phyloP scores from a whole-genome alignment of 2,113 vertebrate genomes.

The Neogobius melanostomus region DNA sequence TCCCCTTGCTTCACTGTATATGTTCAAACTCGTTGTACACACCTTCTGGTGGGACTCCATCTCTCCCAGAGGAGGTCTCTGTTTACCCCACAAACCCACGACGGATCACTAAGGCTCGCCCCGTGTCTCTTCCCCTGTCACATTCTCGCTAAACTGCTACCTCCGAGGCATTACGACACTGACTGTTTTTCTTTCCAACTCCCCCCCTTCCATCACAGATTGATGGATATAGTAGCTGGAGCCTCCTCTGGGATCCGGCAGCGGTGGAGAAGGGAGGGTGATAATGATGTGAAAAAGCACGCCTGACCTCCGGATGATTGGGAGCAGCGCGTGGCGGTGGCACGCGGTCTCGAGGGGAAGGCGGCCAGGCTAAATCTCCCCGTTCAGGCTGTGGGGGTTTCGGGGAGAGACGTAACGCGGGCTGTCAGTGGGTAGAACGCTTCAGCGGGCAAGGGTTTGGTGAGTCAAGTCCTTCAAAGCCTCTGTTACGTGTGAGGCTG shows the following conservation, averaged over 20 bases:
- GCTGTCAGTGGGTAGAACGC: constrained; percentile 33
- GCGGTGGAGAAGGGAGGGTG: constrained; percentile 30
- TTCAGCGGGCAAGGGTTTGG: constrained; percentile 4
- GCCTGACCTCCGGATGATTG: constrained; percentile 57
- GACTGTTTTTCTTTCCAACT: neutral
- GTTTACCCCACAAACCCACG: constrained; percentile 13
- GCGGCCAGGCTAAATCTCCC: constrained; percentile 32
- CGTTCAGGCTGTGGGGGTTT: constrained; percentile 13
- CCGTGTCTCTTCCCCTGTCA: constrained; percentile 27
- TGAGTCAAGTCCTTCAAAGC: neutral
- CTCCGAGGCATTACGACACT: constrained; percentile 11
- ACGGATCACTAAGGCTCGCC: constrained; percentile 28
- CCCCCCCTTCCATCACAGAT: constrained; percentile 1
- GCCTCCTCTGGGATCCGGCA: constrained; percentile 23
- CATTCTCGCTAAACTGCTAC: constrained; percentile 35
- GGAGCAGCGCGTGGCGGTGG: constrained; percentile 25
- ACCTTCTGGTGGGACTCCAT: neutral
- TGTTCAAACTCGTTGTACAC: neutral
- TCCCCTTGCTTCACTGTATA: too few relatives aligned
- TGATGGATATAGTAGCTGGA: neutral
- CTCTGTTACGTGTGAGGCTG: neutral
- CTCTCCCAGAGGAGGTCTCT: constrained; percentile 28
- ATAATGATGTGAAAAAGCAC: constrained; percentile 53
- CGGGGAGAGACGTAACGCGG: constrained; percentile 16
- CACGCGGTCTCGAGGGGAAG: constrained; percentile 16